A percentile compares a stretch with the other conserved stretches of the same genome.
phyloP scores from a whole-genome alignment of 1,140 invertebrate genomes.

The Drosophila equinoxialis region DNA sequence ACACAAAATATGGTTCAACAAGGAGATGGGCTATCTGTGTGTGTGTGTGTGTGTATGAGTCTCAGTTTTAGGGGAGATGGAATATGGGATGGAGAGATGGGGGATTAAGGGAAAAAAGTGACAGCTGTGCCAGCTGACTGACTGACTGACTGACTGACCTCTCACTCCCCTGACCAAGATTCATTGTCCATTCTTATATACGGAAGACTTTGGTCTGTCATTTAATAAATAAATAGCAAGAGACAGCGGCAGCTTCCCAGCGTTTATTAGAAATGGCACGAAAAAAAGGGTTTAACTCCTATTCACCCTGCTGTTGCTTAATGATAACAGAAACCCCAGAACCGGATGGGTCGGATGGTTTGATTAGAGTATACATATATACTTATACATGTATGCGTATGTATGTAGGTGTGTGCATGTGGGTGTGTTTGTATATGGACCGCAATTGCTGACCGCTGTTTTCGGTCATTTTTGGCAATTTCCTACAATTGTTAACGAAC shows the following conservation, averaged over 20 bases:
- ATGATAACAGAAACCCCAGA: conserved; percentile 64
- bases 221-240: conserved; percentile 79
- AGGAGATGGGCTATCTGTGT: background rate
- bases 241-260: conserved; percentile 60
- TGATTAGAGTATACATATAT: conserved; percentile 49
- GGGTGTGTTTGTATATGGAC: conserved; percentile 18
- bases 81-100: conserved; percentile 9
- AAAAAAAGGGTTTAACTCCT: conserved; percentile 56
- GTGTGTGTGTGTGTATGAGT: background rate
- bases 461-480: conserved; percentile 79
- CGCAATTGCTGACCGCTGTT: conserved; percentile 65
- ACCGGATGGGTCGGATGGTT: conserved; percentile 47
- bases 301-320: conserved; percentile 61
- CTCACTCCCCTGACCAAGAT: conserved; percentile 30
- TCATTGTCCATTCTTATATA: conserved; percentile 22
- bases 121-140: conserved; percentile 75
- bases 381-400: conserved; percentile 4
- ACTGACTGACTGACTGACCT: conserved; percentile 8
- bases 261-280: conserved; percentile 42
- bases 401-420: conserved; percentile 11
- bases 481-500: conserved; percentile 58
- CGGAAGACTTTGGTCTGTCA: conserved; percentile 39
- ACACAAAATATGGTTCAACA: background rate
- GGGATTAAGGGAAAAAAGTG: conserved; percentile 59
- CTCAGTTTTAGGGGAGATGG: conserved; percentile 8